These are phyloP conservation scores for Apocrypta bakeri DNA, from an alignment of 1,140 invertebrate genomes.

Conservation along the genomic window DNA sequence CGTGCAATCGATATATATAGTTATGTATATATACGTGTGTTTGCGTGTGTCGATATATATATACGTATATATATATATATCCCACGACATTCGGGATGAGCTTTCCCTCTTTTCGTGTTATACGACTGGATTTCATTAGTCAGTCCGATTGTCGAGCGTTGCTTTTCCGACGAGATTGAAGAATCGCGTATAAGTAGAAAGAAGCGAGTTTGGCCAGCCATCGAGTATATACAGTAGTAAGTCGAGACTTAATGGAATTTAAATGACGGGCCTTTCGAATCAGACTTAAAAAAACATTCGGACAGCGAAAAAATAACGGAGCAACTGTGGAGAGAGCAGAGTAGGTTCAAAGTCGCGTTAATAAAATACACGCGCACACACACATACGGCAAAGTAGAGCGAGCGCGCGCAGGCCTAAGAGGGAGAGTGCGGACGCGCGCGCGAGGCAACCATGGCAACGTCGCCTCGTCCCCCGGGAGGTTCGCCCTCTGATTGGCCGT, in stretches of 20 bases:
- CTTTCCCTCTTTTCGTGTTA: too few species aligned
- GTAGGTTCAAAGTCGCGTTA: not conserved
- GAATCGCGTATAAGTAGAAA: not conserved
- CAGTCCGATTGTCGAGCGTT: too few species aligned
- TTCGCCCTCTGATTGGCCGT: conserved; percentile 73
- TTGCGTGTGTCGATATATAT: too few species aligned
- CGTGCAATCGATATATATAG: too few species aligned
- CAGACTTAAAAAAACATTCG: too few species aligned
- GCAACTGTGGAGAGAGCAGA: not conserved
- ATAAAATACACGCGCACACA: not conserved
- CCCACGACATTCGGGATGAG: too few species aligned
- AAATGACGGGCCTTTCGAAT: not conserved
- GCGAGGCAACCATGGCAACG: conserved; percentile 73
- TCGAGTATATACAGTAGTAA: too few species aligned
- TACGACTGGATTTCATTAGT: too few species aligned
- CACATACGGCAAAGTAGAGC: not conserved
- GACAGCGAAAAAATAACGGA: not conserved
- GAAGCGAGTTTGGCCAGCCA: not conserved
- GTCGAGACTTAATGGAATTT: not conserved
- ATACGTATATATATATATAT: too few species aligned
- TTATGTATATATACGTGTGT: not conserved
- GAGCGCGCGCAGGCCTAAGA: conserved; percentile 5
- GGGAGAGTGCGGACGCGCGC: conserved; percentile 55
- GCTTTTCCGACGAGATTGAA: not conserved
- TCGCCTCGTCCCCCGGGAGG: conserved; percentile 72